Evolutionary conservation across 2,113 vertebrate species (phyloP).

Genomic region (Periophthalmus modestus): DNA sequence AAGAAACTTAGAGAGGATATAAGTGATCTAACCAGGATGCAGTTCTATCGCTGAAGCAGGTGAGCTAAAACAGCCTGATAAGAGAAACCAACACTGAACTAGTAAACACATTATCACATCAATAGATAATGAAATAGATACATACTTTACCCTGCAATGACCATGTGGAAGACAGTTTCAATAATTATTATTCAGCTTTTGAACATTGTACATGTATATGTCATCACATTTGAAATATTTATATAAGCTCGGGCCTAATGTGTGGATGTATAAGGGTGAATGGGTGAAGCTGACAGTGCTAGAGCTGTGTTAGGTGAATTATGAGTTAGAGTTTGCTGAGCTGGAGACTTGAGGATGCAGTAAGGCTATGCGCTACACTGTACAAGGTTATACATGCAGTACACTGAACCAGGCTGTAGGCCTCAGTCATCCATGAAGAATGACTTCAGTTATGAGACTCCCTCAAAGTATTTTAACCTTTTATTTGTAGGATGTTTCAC

Average conservation of each 20-base stretch:
- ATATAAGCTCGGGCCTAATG: not conserved
- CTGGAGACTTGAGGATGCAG: conserved; percentile 3
- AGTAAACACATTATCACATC: conserved; percentile 71
- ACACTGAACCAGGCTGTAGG: conserved; percentile 16
- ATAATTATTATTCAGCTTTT: conserved; percentile 67
- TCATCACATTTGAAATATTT: conserved; percentile 36
- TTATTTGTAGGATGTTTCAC: conserved; percentile 23
- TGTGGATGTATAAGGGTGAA: conserved; percentile 5
- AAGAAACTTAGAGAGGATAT: not conserved
- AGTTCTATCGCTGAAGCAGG: conserved; percentile 45
- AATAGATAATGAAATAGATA: conserved; percentile 76
- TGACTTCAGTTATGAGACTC: conserved; percentile 25
- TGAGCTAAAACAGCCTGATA: conserved; percentile 61
- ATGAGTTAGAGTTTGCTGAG: conserved; percentile 5
- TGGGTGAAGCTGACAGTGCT: conserved; percentile 21
- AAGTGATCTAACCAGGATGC: not conserved
- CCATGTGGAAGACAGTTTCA: conserved; percentile 76
- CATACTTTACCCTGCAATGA: conserved; percentile 81
- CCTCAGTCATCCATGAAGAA: conserved; percentile 32
- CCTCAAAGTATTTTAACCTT: conserved; percentile 35
- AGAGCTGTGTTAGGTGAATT: conserved; percentile 18
- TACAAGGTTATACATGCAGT: conserved; percentile 44
- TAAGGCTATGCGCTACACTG: conserved; percentile 18
- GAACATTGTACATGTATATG: conserved; percentile 31
- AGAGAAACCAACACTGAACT: conserved; percentile 51